Base-by-base conservation (phyloP, 2,888 invertebrate genomes). In the Cryptus armator region DNA sequence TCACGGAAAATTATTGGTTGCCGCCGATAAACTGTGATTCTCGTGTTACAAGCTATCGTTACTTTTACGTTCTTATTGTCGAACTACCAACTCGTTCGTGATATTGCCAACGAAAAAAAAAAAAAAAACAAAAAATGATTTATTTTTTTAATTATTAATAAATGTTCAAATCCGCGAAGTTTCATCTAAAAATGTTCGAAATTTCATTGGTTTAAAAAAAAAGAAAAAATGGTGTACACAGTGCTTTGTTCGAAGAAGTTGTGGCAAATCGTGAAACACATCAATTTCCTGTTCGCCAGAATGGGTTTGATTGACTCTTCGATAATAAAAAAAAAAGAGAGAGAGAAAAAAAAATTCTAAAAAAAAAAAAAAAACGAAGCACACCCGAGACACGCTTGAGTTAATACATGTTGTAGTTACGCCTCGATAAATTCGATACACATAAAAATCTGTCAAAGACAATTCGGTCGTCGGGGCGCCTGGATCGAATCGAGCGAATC, bases 391-490 rank as follows among this genome's bases (percentile, higher is more conserved):
- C 37, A 43, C 37, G 48, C n/a, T 75, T 75, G 43, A 2, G 37
- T 4, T 67, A 66, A 66, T 29, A 56, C 9, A 19, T 48, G 46
- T 48, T 37, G 9, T 12, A 44, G 10, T 1, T 29, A 59, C 79
- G 76, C 32, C 29, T 43, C 59, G 19, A n/a, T 59, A 59, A 51
- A 53, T 37, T 67, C 72, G 68, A 64, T 64, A 67, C 71, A 77
- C 56, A 86, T 86, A 78, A 77, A 75, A 66, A 78, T 77, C 59
- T 29, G 32, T 44, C 76, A 78, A 75, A 83, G 86, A 83, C 77
- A 70, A 86, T 83, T 62, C 24, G 72, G 37, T 59, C 48, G 19
- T 48, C 46, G 46, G 16, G 59, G 44, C 44, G 67, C 56, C 51
- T 46, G 62, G 64, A 44, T 70, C 78, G 70, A 37, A 9, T 79